Evolutionary conservation across 2,113 vertebrate species (phyloP).

Genomic region (Pelobates fuscus): DNA sequence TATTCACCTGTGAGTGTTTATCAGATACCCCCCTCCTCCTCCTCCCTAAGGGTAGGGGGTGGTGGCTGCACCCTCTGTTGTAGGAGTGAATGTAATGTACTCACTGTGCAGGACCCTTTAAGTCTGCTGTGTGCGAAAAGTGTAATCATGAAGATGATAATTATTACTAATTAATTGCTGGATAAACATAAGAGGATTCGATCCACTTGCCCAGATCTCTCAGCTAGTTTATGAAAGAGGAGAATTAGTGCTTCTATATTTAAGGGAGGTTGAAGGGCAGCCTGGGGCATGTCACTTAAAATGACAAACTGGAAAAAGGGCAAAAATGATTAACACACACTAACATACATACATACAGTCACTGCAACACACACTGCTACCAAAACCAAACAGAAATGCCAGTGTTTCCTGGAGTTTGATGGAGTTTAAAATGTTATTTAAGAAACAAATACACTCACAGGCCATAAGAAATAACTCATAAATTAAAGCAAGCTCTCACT

Average conservation of each 20-base stretch:
- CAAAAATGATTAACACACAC: background rate
- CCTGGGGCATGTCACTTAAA: slow-evolving; percentile 51
- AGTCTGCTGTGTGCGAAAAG: slow-evolving; percentile 38
- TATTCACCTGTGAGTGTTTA: slow-evolving; percentile 47
- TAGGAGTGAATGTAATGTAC: background rate
- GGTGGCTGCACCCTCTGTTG: slow-evolving; percentile 9
- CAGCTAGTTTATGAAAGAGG: slow-evolving; percentile 24
- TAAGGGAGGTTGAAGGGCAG: slow-evolving; percentile 21
- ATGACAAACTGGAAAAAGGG: slow-evolving; percentile 3
- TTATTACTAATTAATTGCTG: slow-evolving; percentile 51
- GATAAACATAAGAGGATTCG: slow-evolving; percentile 47
- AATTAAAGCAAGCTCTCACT: too few species aligned
- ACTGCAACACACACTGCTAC: background rate
- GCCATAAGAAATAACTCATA: too few species aligned
- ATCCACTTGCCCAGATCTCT: slow-evolving; percentile 40
- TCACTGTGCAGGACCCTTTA: slow-evolving; percentile 35
- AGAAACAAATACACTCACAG: background rate
- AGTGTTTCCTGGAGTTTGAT: background rate
- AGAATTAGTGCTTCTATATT: slow-evolving; percentile 32
- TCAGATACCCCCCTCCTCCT: slow-evolving; percentile 26
- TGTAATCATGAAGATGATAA: slow-evolving; percentile 49
- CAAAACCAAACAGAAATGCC: background rate
- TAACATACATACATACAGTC: background rate
- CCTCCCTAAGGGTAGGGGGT: background rate
- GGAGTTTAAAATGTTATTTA: background rate